phyloP scores from a whole-genome alignment of 2,113 vertebrate genomes.

The Elaphurus davidianus region DNA sequence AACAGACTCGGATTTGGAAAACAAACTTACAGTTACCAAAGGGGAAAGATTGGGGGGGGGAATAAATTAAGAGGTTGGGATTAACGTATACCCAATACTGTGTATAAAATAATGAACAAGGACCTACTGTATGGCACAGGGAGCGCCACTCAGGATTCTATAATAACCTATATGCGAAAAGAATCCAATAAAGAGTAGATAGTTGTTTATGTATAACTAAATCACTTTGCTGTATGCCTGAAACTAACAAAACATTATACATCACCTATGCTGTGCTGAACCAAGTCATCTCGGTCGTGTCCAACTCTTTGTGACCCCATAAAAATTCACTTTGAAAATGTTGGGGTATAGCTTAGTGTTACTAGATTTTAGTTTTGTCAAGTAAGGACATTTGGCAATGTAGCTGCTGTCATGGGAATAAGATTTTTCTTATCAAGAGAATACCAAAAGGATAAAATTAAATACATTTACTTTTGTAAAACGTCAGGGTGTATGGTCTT shows the following conservation, averaged over 20 bases:
- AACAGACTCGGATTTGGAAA: background rate
- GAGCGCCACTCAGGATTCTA: background rate
- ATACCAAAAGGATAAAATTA: background rate
- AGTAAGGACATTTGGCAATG: background rate
- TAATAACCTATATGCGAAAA: background rate
- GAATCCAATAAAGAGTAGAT: background rate
- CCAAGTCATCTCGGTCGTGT: background rate
- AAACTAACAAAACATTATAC: background rate
- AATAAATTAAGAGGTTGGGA: background rate
- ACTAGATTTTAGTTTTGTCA: slow-evolving; percentile 21
- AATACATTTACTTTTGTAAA: background rate
- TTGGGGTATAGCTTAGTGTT: background rate
- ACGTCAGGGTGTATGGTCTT: background rate
- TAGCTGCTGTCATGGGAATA: background rate
- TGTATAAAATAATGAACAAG: background rate
- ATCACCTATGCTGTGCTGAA: background rate
- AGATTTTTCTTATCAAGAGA: background rate
- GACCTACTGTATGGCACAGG: background rate
- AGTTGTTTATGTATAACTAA: background rate
- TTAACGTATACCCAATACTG: background rate
- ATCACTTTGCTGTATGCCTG: background rate
- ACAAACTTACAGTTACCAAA: background rate
- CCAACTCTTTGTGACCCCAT: background rate
- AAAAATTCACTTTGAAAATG: background rate
- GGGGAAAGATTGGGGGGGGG: background rate